Evolutionary conservation across 92 coral and sea anemone species (phyloP).

Genomic region (Montipora capitata): DNA sequence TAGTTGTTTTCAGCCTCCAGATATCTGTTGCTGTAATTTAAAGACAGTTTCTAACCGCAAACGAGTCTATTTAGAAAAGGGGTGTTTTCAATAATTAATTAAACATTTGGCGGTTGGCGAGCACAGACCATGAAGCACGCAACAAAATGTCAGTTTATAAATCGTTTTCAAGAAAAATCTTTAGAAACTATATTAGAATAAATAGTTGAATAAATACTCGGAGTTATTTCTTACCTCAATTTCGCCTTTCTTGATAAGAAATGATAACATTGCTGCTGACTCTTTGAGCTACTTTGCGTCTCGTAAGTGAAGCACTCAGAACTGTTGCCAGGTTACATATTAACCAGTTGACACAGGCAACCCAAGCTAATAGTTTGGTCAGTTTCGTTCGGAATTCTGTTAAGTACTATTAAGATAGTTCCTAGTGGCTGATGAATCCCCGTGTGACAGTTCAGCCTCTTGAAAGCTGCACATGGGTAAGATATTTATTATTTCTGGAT

Average conservation of each 20-base stretch:
- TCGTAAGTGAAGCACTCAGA: not conserved
- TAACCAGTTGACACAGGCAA: not conserved
- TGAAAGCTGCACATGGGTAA: too few relatives aligned
- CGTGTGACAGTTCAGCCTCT: too few relatives aligned
- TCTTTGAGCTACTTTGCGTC: not conserved
- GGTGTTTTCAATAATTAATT: not conserved
- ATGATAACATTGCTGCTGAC: constrained; percentile 12
- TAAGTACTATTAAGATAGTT: too few relatives aligned
- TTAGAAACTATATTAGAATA: not conserved
- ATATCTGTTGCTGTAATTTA: not conserved
- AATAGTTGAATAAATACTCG: not conserved
- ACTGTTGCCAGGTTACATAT: not conserved
- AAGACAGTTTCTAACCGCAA: constrained; percentile 8
- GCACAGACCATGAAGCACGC: not conserved
- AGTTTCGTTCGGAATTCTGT: not conserved
- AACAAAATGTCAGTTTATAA: constrained; percentile 13
- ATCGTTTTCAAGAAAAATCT: not conserved
- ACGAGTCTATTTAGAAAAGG: not conserved
- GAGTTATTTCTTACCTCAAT: constrained; percentile 17
- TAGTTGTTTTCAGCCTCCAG: too few relatives aligned
- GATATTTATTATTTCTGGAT: too few relatives aligned
- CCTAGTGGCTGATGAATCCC: too few relatives aligned
- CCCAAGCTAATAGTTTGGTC: not conserved
- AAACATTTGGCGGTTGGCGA: constrained; percentile 11
- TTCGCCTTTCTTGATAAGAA: constrained; percentile 16